Evolutionary conservation across 2,797 vertebrate species (phyloP).

Genomic region (Brachymystax lenok): DNA sequence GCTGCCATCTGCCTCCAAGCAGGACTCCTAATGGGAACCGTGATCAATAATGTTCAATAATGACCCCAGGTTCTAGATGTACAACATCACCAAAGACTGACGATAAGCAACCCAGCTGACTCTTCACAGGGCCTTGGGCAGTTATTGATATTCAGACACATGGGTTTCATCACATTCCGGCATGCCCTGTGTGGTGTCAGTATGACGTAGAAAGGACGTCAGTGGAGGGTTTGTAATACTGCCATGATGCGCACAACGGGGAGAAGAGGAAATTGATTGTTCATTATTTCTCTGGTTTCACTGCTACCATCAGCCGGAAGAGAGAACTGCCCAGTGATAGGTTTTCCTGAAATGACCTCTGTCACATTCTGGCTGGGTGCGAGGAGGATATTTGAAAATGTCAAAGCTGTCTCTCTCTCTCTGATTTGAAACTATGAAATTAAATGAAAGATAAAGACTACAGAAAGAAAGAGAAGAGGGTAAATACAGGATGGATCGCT

Average conservation of each 20-base stretch:
- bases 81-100: constrained; percentile 34
- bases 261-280: constrained; percentile 55
- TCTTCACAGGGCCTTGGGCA: constrained; percentile 15
- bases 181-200: constrained; percentile 10
- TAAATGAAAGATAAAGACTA: background rate
- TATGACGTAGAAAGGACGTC: constrained; percentile 31
- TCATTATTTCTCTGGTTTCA: constrained; percentile 32
- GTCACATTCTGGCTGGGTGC: background rate
- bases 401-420: background rate
- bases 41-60: constrained; percentile 60
- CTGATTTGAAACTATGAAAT: background rate
- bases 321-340: constrained; percentile 17
- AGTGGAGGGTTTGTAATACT: constrained; percentile 31
- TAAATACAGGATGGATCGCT: constrained; percentile 10
- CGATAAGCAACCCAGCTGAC: background rate
- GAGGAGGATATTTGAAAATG: background rate
- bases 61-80: constrained; percentile 60
- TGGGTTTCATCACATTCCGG: constrained; percentile 6
- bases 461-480: background rate
- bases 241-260: constrained; percentile 25
- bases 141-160: constrained; percentile 37
- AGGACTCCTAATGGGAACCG: constrained; percentile 39
- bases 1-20: constrained; percentile 67
- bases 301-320: constrained; percentile 7
- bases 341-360: constrained; percentile 34